Conservation (phyloP, 2,888 invertebrate species). For the Aleiodes testaceus region DNA sequence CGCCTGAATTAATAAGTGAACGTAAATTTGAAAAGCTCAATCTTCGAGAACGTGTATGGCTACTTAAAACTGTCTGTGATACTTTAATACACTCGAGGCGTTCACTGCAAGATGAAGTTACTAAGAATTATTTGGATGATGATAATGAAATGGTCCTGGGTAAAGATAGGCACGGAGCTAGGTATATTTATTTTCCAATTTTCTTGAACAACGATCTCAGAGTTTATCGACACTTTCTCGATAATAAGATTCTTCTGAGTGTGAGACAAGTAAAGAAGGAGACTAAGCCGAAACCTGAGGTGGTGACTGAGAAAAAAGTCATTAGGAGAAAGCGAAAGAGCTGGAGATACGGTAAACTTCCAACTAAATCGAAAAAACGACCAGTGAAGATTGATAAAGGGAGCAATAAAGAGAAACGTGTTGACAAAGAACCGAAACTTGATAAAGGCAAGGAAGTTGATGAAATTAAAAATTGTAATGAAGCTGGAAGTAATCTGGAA, state of each 20-base stretch:
- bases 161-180: constrained; percentile 73
- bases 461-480: background rate
- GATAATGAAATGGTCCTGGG: constrained; percentile 74
- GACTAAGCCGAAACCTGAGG: constrained; percentile 28
- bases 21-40: constrained; percentile 74
- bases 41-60: constrained; percentile 75
- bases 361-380: constrained; percentile 47
- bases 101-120: constrained; percentile 74
- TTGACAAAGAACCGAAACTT: background rate
- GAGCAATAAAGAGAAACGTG: constrained; percentile 9
- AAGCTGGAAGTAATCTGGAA: background rate
- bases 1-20: constrained; percentile 72
- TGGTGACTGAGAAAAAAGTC: constrained; percentile 42
- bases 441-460: background rate
- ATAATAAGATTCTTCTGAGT: constrained; percentile 64
- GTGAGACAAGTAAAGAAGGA: constrained; percentile 60
- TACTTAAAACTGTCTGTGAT: constrained; percentile 77
- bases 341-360: constrained; percentile 62
- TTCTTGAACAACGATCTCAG: constrained; percentile 75
- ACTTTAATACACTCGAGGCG: constrained; percentile 73
- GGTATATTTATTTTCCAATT: constrained; percentile 76
- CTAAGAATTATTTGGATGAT: constrained; percentile 72
- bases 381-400: constrained; percentile 28
- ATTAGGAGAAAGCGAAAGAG: constrained; percentile 56
- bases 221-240: constrained; percentile 73